phyloP scores from a whole-genome alignment of 2,113 vertebrate genomes.

The Scartelaos histophorus region DNA sequence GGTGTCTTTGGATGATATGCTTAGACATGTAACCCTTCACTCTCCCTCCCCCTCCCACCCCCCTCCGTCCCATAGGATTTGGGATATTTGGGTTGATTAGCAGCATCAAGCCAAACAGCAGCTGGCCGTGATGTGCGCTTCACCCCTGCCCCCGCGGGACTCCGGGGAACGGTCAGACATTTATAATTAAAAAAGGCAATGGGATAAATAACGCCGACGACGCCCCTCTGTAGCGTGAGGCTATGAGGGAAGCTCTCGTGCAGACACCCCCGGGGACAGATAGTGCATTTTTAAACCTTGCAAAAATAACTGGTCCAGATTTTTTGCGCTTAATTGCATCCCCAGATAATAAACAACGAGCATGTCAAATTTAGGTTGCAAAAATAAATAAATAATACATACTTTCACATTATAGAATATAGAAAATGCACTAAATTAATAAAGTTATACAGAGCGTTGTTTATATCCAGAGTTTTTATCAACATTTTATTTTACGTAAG shows the following conservation, averaged over 20 bases:
- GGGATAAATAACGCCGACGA: constrained; percentile 47
- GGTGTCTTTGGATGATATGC: constrained; percentile 48
- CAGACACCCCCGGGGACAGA: constrained; percentile 9
- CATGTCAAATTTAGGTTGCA: constrained; percentile 1
- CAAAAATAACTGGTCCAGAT: constrained; percentile 11
- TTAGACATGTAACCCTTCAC: constrained; percentile 40
- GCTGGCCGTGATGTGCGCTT: constrained; percentile 44
- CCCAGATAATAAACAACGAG: constrained; percentile 33
- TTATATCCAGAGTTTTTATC: background rate
- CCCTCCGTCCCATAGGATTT: constrained; percentile 20
- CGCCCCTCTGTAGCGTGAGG: constrained; percentile 14
- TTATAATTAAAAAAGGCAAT: constrained; percentile 66
- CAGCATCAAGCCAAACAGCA: constrained; percentile 47
- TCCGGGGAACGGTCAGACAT: constrained; percentile 47
- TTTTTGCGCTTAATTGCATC: constrained; percentile 36
- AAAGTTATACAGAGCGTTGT: no score
- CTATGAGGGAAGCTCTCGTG: constrained; percentile 19
- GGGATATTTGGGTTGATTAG: constrained; percentile 58
- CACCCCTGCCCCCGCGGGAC: constrained; percentile 49
- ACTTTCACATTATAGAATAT: no score
- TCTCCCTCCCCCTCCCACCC: constrained; percentile 36
- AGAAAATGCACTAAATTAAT: no score
- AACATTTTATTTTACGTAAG: background rate
- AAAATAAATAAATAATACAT: background rate
- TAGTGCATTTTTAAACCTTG: constrained; percentile 15